Percentiles rank a stretch among this genome's conserved stretches.
phyloP scores from a whole-genome alignment of 92 coral and sea anemone genomes.

The Diadumene lineata region DNA sequence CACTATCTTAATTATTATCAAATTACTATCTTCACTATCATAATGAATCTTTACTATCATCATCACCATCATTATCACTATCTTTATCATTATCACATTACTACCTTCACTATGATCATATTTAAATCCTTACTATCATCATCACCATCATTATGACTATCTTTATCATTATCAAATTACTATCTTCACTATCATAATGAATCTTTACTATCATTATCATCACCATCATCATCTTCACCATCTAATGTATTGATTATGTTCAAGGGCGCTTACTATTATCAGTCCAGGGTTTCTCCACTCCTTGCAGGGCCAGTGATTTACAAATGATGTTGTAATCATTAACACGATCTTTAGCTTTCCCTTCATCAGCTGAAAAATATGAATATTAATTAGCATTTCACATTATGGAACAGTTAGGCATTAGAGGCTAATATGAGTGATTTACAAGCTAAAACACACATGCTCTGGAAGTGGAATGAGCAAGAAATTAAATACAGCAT shows the following conservation, averaged over 20 bases:
- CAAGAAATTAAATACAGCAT: too few relatives aligned
- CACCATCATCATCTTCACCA: background rate
- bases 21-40: background rate
- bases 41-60: background rate
- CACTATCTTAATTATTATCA: background rate
- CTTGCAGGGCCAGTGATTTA: conserved; percentile 76
- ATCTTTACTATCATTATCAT: background rate
- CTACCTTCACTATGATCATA: background rate
- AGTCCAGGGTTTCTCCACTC: conserved; percentile 43
- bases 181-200: background rate
- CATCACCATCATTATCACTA: background rate
- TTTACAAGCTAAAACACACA: too few relatives aligned
- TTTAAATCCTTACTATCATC: too few relatives aligned
- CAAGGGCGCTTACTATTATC: conserved; percentile 20
- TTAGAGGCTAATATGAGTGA: too few relatives aligned
- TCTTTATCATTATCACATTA: background rate
- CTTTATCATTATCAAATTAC: background rate
- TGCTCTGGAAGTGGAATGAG: too few relatives aligned
- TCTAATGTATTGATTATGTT: too few relatives aligned
- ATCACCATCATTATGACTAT: background rate
- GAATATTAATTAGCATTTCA: background rate
- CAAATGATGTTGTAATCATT: conserved; percentile 87
- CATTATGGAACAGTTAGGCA: too few relatives aligned
- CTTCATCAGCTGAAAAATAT: conserved; percentile 78
- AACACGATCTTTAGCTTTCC: conserved; percentile 84